Percentiles rank a stretch among this genome's conserved stretches.
Evolutionary conservation across 2,113 vertebrate genomes (phyloP).

Genomic region (Gambusia affinis): DNA sequence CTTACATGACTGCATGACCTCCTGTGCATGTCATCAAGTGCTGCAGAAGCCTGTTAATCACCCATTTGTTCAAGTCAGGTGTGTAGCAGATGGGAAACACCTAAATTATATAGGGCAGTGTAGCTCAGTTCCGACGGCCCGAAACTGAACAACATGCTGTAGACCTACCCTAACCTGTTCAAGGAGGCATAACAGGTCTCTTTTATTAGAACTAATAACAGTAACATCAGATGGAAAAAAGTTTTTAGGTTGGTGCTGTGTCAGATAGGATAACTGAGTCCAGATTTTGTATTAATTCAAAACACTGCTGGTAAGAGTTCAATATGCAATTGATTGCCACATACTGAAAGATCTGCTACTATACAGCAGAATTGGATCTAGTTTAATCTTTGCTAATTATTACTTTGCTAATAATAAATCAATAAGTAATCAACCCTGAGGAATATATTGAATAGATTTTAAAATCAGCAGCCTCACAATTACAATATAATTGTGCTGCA

Average conservation of each 20-base stretch:
- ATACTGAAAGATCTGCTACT: not conserved
- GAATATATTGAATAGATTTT: not conserved
- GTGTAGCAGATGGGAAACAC: too few relatives aligned
- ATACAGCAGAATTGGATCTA: not conserved
- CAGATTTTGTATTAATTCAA: not conserved
- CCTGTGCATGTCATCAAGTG: too few relatives aligned
- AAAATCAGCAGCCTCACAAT: not conserved
- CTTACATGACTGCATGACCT: too few relatives aligned
- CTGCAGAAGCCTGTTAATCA: too few relatives aligned
- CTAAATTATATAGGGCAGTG: too few relatives aligned
- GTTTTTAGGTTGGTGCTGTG: too few relatives aligned
- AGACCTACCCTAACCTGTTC: too few relatives aligned
- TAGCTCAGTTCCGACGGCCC: too few relatives aligned
- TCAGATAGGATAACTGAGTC: not conserved
- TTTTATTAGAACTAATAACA: not conserved
- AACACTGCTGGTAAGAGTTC: not conserved
- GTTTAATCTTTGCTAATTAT: not conserved
- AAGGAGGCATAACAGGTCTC: too few relatives aligned
- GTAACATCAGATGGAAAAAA: not conserved
- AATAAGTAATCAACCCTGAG: not conserved
- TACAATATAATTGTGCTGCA: not conserved
- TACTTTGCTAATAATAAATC: not conserved
- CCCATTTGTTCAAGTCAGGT: too few relatives aligned
- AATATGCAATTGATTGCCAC: not conserved
- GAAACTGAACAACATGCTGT: too few relatives aligned